phyloP scores from a whole-genome alignment of 2,888 invertebrate genomes.

The Drosophila meridiana region DNA sequence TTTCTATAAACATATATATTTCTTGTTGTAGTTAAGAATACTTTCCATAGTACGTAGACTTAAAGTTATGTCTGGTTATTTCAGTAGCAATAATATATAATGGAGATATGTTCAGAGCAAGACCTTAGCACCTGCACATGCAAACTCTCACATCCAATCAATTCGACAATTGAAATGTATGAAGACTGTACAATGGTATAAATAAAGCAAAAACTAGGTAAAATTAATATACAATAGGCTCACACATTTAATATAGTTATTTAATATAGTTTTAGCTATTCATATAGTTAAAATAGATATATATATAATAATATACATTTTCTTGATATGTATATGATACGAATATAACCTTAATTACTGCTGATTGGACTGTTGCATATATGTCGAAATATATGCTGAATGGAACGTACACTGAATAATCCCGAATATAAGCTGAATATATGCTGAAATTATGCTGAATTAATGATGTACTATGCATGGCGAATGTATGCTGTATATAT shows the following conservation, averaged over 20 bases:
- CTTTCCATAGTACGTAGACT: constrained; percentile 26
- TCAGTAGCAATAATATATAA: constrained; percentile 13
- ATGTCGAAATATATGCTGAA: background rate
- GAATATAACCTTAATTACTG: too few species aligned
- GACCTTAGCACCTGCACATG: constrained; percentile 44
- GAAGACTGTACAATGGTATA: background rate
- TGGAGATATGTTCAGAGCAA: constrained; percentile 10
- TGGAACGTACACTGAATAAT: background rate
- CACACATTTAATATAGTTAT: too few species aligned
- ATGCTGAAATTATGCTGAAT: background rate
- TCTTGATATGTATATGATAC: too few species aligned
- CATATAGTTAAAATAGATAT: too few species aligned
- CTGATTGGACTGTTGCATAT: background rate
- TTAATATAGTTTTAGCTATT: too few species aligned
- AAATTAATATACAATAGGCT: too few species aligned
- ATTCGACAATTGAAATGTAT: constrained; percentile 35
- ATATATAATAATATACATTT: too few species aligned
- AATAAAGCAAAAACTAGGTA: too few species aligned
- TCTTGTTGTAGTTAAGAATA: background rate
- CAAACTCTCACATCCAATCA: constrained; percentile 18
- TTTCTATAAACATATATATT: background rate
- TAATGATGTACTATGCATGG: background rate
- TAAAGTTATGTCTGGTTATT: constrained; percentile 25
- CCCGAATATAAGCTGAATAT: background rate
- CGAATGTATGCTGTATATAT: background rate